These are phyloP conservation scores for Proisotoma minuta DNA, from an alignment of 2,888 invertebrate species.

Conservation along the genomic window DNA sequence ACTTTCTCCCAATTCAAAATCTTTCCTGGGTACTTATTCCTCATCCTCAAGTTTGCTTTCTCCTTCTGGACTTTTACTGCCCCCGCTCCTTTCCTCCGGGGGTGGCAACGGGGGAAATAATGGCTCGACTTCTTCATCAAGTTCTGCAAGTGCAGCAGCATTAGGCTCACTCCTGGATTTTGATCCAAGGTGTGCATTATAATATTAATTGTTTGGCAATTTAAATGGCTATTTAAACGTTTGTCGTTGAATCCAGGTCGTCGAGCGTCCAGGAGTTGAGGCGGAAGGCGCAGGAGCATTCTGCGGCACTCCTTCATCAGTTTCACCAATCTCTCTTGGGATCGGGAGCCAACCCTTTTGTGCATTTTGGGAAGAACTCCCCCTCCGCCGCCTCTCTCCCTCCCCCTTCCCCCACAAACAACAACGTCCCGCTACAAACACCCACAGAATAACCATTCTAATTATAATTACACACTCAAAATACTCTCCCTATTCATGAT, in stretches of 20 bases:
- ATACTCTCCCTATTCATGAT: too few species aligned
- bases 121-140: conserved; percentile 7
- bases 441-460: too few species aligned
- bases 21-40: background rate
- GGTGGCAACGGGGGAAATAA: conserved; percentile 6
- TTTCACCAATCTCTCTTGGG: conserved; percentile 56
- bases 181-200: background rate
- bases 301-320: conserved; percentile 76
- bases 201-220: background rate
- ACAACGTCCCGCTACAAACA: too few species aligned
- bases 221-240: background rate
- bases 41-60: conserved; percentile 9
- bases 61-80: conserved; percentile 18
- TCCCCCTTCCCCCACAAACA: background rate
- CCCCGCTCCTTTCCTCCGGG: conserved; percentile 25
- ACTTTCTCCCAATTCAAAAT: background rate
- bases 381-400: background rate
- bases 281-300: conserved; percentile 90
- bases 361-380: background rate
- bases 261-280: conserved; percentile 87
- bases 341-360: conserved; percentile 17
- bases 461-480: too few species aligned
- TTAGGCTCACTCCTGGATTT: background rate
- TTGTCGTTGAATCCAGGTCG: conserved; percentile 50
- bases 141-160: background rate